A percentile compares a stretch with the other conserved stretches of the same genome.
These are phyloP conservation scores for Dusona sp. DNA, from an alignment of 2,888 invertebrate species.

Conservation along the genomic window DNA sequence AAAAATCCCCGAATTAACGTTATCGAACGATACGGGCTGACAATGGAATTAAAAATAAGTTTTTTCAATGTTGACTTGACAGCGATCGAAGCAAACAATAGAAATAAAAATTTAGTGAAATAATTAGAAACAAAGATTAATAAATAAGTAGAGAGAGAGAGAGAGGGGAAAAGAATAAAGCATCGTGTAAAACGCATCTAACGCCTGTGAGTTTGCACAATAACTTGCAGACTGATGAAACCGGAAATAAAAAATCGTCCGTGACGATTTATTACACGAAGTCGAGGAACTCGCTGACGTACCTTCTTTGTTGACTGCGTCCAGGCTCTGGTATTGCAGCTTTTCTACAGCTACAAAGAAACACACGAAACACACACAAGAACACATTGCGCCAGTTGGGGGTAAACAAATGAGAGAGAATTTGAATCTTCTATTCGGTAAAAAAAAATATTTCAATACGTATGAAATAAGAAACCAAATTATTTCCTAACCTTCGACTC, in stretches of 20 bases:
- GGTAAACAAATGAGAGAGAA: constrained; percentile 22
- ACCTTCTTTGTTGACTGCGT: constrained; percentile 89
- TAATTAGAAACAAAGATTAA: neutral
- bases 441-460: neutral
- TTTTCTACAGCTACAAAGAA: constrained; percentile 86
- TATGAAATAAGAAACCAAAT: neutral
- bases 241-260: constrained; percentile 2
- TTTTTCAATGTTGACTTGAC: neutral
- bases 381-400: constrained; percentile 69
- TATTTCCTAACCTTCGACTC: constrained; percentile 29
- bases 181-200: constrained; percentile 29
- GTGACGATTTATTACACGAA: neutral
- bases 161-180: neutral
- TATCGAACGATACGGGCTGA: neutral
- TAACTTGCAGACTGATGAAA: constrained; percentile 9
- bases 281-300: constrained; percentile 78
- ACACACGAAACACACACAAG: constrained; percentile 80
- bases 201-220: constrained; percentile 32
- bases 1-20: neutral
- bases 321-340: constrained; percentile 88
- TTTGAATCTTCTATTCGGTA: neutral
- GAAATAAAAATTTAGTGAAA: neutral
- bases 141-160: constrained; percentile 2
- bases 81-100: constrained; percentile 1
- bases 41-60: neutral